phyloP scores from a whole-genome alignment of 2,888 invertebrate species.

The Nebria brevicollis region DNA sequence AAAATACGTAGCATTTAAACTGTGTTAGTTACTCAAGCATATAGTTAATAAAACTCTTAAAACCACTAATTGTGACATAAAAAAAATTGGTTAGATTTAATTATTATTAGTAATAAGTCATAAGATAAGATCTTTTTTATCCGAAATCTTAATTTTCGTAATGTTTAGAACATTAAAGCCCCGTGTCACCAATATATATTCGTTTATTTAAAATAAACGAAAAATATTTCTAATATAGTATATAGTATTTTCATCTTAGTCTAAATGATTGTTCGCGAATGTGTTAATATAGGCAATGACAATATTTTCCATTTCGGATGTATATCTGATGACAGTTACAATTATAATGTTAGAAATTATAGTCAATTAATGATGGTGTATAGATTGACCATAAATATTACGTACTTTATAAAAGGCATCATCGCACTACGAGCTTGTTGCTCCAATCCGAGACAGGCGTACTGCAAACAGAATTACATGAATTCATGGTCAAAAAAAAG shows the following conservation, averaged over 20 bases:
- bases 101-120: not conserved
- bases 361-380: not conserved
- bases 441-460: slow-evolving; percentile 91
- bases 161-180: too few relatives aligned
- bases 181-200: too few relatives aligned
- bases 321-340: not conserved
- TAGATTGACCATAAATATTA: slow-evolving; percentile 48
- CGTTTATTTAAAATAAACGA: too few relatives aligned
- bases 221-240: too few relatives aligned
- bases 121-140: not conserved
- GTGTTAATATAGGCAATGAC: too few relatives aligned
- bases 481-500: slow-evolving; percentile 5
- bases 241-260: too few relatives aligned
- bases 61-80: not conserved
- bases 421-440: slow-evolving; percentile 80
- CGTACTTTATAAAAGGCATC: slow-evolving; percentile 59
- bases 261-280: too few relatives aligned
- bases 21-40: not conserved
- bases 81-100: not conserved
- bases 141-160: too few relatives aligned
- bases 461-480: slow-evolving; percentile 74
- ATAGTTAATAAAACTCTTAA: not conserved
- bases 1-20: not conserved
- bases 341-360: not conserved
- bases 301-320: not conserved